Evolutionary conservation across 2,888 invertebrate genomes (phyloP), one percentile per base, ranked within the genome.

Genomic region (Ichneumoninae sp.): DNA sequence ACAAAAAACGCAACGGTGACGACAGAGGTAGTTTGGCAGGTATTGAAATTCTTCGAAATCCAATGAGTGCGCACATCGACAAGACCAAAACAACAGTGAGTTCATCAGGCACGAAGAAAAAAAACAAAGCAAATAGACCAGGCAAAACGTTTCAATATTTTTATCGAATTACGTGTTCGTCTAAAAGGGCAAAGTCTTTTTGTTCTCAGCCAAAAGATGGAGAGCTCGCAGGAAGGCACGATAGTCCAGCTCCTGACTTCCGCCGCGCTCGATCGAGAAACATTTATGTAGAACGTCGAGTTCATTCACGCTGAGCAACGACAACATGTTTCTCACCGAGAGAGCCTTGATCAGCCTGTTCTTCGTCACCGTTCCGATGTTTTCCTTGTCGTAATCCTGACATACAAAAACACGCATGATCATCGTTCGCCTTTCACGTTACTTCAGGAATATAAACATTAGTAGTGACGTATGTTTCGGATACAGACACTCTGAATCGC

Each of bases 211-310:
- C 54, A 97, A 92, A 60, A 96, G 94, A 90, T 96, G 95, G 81
- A 97, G 92, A 7, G 96, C 96, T 87, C 95, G 95, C 88, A 96
- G 94, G 89, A 97, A 96, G 13, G 95, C 95, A 84, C 96, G 95
- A 94, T 97, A 97, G 93, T 97, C 96, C 44, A 97, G 95, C 94
- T 96, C 95, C 84, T 95, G 93, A 66, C 94, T 92, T 84, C 94
- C 90, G 88, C 96, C 96, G 85, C 96, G 95, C 89, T 95, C 95
- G 88, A 96, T 95, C 65, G 96, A 95, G 93, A 97, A 97, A 93
- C 97, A 96, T 93, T 97, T 97, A 94, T 96, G 96, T 82, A 97
- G 89, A n/a, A 95, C 94, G 80, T 96, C 96, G 26, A 97, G 94
- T 93, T 97, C 97, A 44, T 95, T 95, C 82, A 95, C 94, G 70